Evolutionary conservation across 1,140 invertebrate species (phyloP).

Genomic region (Zeugodacus cucurbitae): DNA sequence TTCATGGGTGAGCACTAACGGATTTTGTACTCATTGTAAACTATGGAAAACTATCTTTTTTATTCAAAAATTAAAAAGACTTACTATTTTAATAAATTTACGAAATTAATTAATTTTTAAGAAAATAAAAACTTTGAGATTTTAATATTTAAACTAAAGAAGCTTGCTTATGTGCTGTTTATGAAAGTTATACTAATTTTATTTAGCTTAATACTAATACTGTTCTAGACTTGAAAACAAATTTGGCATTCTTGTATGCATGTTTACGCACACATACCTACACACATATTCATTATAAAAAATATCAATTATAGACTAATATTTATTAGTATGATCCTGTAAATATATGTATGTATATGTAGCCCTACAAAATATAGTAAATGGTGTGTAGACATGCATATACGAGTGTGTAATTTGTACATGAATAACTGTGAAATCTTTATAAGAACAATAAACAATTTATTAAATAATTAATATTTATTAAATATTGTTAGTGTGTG

Average conservation of each 20-base stretch:
- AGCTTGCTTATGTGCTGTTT: background rate
- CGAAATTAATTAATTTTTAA: background rate
- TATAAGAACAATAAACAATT: constrained; percentile 14
- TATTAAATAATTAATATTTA: background rate
- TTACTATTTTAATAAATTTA: background rate
- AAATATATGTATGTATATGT: background rate
- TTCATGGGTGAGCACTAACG: background rate
- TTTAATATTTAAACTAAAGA: background rate
- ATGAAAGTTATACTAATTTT: background rate
- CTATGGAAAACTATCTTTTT: background rate
- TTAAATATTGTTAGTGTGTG: background rate
- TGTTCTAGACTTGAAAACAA: background rate
- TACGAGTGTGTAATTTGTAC: background rate
- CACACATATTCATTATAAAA: background rate
- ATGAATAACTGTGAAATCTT: constrained; percentile 5
- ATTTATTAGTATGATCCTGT: background rate
- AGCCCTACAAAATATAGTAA: background rate
- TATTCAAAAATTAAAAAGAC: background rate
- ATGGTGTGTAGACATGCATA: background rate
- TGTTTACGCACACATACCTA: background rate
- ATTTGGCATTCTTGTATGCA: background rate
- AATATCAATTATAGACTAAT: constrained; percentile 21
- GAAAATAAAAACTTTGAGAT: background rate
- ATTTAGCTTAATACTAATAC: background rate
- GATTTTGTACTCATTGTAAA: background rate